phyloP scores from a whole-genome alignment of 2,113 vertebrate genomes.

The Seriola rivoliana region DNA sequence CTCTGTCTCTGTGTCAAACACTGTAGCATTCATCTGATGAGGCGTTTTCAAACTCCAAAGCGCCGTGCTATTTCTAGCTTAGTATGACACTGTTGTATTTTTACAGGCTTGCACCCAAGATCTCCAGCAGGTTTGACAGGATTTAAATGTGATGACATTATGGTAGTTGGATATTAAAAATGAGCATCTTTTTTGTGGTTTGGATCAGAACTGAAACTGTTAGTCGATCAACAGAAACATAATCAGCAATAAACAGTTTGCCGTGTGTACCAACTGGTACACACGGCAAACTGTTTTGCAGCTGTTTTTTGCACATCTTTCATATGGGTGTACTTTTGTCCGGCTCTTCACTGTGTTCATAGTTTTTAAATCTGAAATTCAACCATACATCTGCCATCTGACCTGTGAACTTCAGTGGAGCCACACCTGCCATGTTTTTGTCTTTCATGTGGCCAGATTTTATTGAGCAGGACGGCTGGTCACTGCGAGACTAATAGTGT shows the following conservation, averaged over 20 bases:
- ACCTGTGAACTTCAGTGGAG: too few species aligned
- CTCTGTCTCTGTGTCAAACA: constrained; percentile 49
- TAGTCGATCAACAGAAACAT: neutral
- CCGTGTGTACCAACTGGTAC: too few species aligned
- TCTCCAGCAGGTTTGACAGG: constrained; percentile 6
- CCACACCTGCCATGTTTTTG: too few species aligned
- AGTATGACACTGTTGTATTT: constrained; percentile 41
- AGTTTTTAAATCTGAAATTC: too few species aligned
- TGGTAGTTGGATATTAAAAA: neutral
- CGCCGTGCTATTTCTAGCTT: constrained; percentile 42
- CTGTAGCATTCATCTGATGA: constrained; percentile 51
- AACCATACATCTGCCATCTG: too few species aligned
- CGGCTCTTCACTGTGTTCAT: too few species aligned
- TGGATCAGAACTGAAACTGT: neutral
- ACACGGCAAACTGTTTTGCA: too few species aligned
- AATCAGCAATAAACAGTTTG: neutral
- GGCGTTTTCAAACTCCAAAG: constrained; percentile 46
- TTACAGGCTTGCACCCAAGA: constrained; percentile 12
- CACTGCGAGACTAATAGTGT: too few species aligned
- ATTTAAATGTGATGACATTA: constrained; percentile 11
- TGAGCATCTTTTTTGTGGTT: neutral
- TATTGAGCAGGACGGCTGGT: too few species aligned
- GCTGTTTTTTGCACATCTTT: too few species aligned
- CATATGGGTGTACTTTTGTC: too few species aligned
- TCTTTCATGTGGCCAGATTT: too few species aligned